phyloP scores from a whole-genome alignment of 2,797 vertebrate species.

The Peromyscus aztecus region DNA sequence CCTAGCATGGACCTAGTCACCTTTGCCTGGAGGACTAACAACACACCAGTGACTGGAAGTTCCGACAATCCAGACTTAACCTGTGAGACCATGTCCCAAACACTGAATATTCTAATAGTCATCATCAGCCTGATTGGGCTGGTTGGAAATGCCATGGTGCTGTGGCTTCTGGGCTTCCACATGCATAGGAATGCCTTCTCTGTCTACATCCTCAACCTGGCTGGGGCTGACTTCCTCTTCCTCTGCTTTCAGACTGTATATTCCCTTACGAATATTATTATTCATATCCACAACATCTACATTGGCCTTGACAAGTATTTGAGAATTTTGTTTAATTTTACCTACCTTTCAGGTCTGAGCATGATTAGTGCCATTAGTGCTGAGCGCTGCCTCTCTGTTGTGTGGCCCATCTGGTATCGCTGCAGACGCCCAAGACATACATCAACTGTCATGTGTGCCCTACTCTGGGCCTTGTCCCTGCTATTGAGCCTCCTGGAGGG shows the following conservation, averaged over 20 bases:
- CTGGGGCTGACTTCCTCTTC: background rate
- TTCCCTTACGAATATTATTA: background rate
- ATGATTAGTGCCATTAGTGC: background rate
- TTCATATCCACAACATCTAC: background rate
- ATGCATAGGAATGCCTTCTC: background rate
- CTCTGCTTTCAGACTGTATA: background rate
- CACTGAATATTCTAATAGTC: background rate
- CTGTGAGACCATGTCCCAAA: background rate
- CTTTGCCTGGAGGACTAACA: background rate
- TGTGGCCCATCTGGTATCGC: background rate
- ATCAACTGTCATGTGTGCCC: background rate
- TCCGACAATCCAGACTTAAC: background rate
- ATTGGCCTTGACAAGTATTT: background rate
- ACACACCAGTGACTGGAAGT: background rate
- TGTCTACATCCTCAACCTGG: background rate
- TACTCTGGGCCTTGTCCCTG: background rate
- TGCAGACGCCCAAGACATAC: background rate
- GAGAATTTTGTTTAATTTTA: background rate
- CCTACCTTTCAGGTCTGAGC: background rate
- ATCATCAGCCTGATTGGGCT: background rate
- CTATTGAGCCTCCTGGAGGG: background rate
- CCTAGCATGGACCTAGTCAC: background rate
- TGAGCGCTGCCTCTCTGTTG: background rate
- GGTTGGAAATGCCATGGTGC: background rate
- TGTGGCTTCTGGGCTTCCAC: background rate